Base-by-base conservation (phyloP, 1,140 invertebrate genomes). In the Solenopsis fugax region DNA sequence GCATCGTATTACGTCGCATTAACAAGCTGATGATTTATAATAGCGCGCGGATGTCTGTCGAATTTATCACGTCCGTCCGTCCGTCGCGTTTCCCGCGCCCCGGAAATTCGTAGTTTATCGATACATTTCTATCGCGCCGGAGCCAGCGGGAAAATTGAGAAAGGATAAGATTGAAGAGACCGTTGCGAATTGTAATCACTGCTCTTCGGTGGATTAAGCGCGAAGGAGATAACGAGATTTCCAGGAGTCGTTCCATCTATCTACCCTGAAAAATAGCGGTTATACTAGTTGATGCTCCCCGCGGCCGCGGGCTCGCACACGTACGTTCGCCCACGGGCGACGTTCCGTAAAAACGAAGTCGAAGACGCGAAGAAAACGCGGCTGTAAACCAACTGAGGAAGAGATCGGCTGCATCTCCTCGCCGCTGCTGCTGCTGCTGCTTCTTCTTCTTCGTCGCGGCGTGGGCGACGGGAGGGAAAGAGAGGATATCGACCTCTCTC, bases 351-450 rank as follows among this genome's bases (percentile, higher is more conserved):
- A 90, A 88, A 92, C 88, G 78, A 62, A 77, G 76, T 86, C 82
- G 87, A 89, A 92, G 89, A 86, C 88, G 73, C 87, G 50, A 73
- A 65, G 64, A 37, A 75, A 50, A 52, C 87, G 82, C 86, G 87
- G 88, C 75, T 86, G 86, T 90, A 89, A 90, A 91, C 87, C 85
- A 90, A 29, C 84, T 0, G 75, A 81, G 78, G 87, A 88, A 88
- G 86, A 71, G 87, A 76, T 62, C 67, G 45, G 12, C 48, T 34
- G 41, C 24, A 29, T 58, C 65, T 73, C 21, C 37, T 56, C 48
- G 62, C 76, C 29, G 29, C 29, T 2, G 29, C 29, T 2, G 29
- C 29, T 2, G 29, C 29, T 29, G 29, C 29, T 7, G 1, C 7
- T 41, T 41, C 41, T 13, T 67, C 62, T 7, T 69, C 62, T 54